Base-by-base conservation (phyloP, 2,113 vertebrate genomes). In the Hippocampus zosterae region DNA sequence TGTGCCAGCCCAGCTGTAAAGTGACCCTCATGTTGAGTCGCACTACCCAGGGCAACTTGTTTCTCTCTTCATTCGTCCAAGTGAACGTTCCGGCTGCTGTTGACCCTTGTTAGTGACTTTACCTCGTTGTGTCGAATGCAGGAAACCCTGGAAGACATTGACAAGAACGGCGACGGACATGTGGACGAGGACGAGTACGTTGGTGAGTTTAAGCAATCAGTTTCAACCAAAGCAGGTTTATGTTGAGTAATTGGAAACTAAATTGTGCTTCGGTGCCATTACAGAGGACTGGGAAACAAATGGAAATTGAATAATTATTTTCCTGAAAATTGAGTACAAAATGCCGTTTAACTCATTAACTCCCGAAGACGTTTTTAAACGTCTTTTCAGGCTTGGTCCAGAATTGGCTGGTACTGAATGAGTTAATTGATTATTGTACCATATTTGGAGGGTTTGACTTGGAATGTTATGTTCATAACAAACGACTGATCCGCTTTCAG, bases 91-190 rank as follows among this genome's bases (percentile, higher is more conserved):
- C 29, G 62, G 63, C 76, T 74, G 2, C 52, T 65, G 70, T 73
- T 78, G 80, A 79, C 57, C 73, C 74, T 48, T 53, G 72, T 76
- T 81, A 83, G 84, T 84, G 80, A 72, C 73, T 9, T 65, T 62
- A 68, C 84, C 68, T 75, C 59, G 74, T 78, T 52, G 4, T 75
- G 80, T 65, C 86, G 5, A 88, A 81, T 82, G 74, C 87, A 99
- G 97, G 97, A 99, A 93, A 99, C 97, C 1, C 88, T 99, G 87
- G 96, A 98, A 87, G 97, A 99, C 87, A 97, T 99, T 67, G 97
- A 99, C 90, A 98, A 95, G 92, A 96, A 99, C 0, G 90, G 80
- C 25, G 96, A 99, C 23, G 96, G 96, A 53, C 94, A 95, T 69
- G 95, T 99, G 82, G 96, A 98, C 88, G 95, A 97, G 84, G 95